Base-by-base conservation (phyloP, 2,888 invertebrate genomes). In the Plebejus anna region DNA sequence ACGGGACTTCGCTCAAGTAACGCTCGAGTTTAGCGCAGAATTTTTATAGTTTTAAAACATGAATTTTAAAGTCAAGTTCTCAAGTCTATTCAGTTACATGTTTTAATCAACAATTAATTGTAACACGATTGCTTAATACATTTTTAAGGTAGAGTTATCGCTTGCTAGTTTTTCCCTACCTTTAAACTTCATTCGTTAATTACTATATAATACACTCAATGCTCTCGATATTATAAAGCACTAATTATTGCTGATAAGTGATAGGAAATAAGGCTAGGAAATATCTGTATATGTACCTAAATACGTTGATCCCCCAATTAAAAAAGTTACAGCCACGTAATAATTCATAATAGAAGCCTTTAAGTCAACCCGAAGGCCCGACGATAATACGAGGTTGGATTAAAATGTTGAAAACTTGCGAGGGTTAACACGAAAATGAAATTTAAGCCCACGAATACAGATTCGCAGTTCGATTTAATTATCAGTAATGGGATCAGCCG, bases 401-500 rank as follows among this genome's bases (percentile, higher is more conserved):
- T 80, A 78, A 81, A 81, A 81, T 73, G 79, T 82, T 80, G 79
- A 81, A 84, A 82, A 82, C 80, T 82, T 79, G 76, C 79, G 78
- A 80, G 83, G 80, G 82, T 86, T 85, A 83, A 86, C 81, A 81
- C 80, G 82, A 84, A 86, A 88, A 86, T 87, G 86, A 85, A 89
- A 88, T 87, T 86, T 82, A 85, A 84, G 83, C 85, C 84, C 81
- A 82, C 82, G 83, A 88, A 86, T 84, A 82, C 84, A 83, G 85
- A 86, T 85, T 83, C 82, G 83, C 76, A 57, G 84, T 86, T 85
- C 83, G 84, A 87, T 89, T 90, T 89, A 89, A 90, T 90, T 89
- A 90, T 88, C 87, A 85, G 85, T 90, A 89, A 90, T 88, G 88
- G 88, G 88, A 88, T 88, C 84, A 88, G 80, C 81, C 78, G 81